These are phyloP conservation scores for Brachypalpus laphriformis DNA, from an alignment of 2,888 invertebrate species.

Conservation along the genomic window DNA sequence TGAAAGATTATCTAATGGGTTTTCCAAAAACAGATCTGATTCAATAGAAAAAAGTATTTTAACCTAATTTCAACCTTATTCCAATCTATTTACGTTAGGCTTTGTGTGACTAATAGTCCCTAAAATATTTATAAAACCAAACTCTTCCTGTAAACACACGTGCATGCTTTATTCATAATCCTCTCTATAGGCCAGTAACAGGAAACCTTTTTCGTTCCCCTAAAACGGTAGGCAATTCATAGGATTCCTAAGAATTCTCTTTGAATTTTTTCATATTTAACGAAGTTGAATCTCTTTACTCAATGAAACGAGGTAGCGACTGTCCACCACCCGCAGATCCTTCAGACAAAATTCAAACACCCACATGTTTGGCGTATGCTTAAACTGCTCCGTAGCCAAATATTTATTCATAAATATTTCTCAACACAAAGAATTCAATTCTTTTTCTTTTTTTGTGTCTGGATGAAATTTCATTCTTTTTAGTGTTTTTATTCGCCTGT, in stretches of 20 bases:
- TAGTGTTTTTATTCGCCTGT: neutral
- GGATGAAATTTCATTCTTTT: neutral
- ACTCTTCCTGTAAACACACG: neutral
- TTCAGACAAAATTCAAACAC: neutral
- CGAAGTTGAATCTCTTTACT: neutral
- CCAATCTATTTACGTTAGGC: neutral
- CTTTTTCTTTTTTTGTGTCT: neutral
- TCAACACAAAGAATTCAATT: constrained; percentile 10
- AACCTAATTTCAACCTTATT: neutral
- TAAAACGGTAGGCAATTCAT: neutral
- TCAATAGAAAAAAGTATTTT: neutral
- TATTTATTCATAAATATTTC: constrained; percentile 17
- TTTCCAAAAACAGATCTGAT: neutral
- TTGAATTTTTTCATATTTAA: neutral
- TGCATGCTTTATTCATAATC: constrained; percentile 8
- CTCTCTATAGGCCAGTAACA: neutral
- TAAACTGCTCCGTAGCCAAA: neutral
- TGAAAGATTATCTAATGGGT: neutral
- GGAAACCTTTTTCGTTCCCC: neutral
- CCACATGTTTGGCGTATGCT: neutral
- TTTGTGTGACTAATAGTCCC: neutral
- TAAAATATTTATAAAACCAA: neutral
- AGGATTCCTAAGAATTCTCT: neutral
- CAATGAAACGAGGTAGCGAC: neutral
- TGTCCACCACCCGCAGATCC: neutral